Conservation (phyloP, 2,888 invertebrate species). For the Monopis laevigella region DNA sequence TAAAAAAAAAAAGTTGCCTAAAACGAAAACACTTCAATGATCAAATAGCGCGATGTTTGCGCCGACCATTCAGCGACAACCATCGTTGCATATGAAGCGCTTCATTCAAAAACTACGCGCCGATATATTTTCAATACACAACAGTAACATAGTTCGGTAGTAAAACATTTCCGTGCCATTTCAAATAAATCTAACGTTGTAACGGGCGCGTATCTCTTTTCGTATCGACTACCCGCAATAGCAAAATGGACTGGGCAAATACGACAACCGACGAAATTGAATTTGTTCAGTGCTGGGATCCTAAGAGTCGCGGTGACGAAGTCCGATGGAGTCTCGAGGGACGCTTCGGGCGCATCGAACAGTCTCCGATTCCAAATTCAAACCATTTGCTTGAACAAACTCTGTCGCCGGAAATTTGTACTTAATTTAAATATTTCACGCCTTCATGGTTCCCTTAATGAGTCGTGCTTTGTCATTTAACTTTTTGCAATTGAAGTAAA, state of each 20-base stretch:
- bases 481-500: neutral
- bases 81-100: slow-evolving; percentile 1
- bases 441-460: slow-evolving; percentile 17
- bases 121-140: slow-evolving; percentile 12
- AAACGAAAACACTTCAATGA: neutral
- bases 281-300: slow-evolving; percentile 34
- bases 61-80: neutral
- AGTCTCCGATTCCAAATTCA: slow-evolving; percentile 26
- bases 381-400: slow-evolving; percentile 26
- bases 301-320: slow-evolving; percentile 24
- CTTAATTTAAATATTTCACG: slow-evolving; percentile 20
- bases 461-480: slow-evolving; percentile 13
- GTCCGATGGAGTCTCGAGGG: slow-evolving; percentile 28
- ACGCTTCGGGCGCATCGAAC: slow-evolving; percentile 25
- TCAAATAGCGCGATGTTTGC: slow-evolving; percentile 5
- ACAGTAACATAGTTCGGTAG: neutral
- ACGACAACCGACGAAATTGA: slow-evolving; percentile 47
- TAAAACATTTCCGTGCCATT: slow-evolving; percentile 11
- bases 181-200: slow-evolving; percentile 10
- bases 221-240: slow-evolving; percentile 32
- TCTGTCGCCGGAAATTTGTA: slow-evolving; percentile 18
- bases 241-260: slow-evolving; percentile 43
- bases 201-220: slow-evolving; percentile 24
- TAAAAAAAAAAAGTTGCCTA: too few species aligned
- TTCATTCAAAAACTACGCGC: neutral